Conservation (phyloP, 2,113 vertebrate species). For the Cyphomyrus plagiostoma region DNA sequence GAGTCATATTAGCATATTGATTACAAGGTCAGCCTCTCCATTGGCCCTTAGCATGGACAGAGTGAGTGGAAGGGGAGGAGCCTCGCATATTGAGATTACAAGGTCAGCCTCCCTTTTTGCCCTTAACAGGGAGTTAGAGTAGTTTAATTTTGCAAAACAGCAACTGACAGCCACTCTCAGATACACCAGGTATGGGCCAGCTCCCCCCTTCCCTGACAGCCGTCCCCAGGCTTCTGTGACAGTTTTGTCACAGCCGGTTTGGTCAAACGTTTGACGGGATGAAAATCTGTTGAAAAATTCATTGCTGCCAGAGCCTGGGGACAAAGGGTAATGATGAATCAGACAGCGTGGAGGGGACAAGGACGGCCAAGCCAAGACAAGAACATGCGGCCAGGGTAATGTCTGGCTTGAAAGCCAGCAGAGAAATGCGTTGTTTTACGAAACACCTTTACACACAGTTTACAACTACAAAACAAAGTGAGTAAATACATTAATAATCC, state of each 20-base stretch:
- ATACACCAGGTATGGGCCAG: not conserved
- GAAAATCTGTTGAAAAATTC: conserved; percentile 20
- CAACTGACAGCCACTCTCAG: not conserved
- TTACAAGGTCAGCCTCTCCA: not conserved
- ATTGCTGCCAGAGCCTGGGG: conserved; percentile 34
- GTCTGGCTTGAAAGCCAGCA: not conserved
- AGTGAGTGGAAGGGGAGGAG: not conserved
- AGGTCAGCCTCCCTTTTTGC: not conserved
- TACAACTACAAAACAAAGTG: not conserved
- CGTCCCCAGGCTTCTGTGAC: conserved; percentile 35
- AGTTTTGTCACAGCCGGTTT: conserved; percentile 40
- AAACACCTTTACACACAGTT: not conserved
- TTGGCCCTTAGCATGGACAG: not conserved
- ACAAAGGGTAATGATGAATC: not conserved
- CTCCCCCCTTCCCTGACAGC: conserved; percentile 7
- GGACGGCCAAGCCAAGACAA: not conserved
- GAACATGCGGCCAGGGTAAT: not conserved
- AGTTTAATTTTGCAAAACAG: not conserved
- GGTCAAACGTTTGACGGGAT: conserved; percentile 37
- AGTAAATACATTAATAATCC: not conserved
- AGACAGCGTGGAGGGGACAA: not conserved
- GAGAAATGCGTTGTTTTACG: not conserved
- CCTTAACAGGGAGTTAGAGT: not conserved
- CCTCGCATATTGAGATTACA: not conserved
- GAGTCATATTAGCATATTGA: not conserved